phyloP scores from a whole-genome alignment of 2,113 vertebrate species.

The Paedocypris sp. region DNA sequence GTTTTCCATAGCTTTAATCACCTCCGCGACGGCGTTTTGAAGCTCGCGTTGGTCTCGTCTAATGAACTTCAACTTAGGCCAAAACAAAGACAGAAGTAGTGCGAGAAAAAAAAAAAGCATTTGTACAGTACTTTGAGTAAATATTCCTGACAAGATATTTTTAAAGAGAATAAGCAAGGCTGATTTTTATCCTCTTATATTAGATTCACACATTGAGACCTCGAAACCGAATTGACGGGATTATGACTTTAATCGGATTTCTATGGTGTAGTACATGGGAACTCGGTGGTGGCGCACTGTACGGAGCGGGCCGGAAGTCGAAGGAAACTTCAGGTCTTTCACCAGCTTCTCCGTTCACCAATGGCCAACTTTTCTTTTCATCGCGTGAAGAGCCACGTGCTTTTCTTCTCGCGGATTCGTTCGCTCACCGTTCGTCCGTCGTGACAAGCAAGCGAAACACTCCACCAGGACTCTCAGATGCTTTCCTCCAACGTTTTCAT shows the following conservation, averaged over 20 bases:
- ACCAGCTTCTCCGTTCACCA: slow-evolving; percentile 7
- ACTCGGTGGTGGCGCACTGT: slow-evolving; percentile 24
- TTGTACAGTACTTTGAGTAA: slow-evolving; percentile 37
- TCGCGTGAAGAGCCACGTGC: neutral
- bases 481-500: too few species aligned
- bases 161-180: slow-evolving; percentile 52
- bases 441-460: too few species aligned
- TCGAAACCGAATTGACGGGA: slow-evolving; percentile 55
- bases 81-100: slow-evolving; percentile 61
- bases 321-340: slow-evolving; percentile 21
- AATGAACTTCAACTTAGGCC: slow-evolving; percentile 88
- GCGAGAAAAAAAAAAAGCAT: slow-evolving; percentile 68
- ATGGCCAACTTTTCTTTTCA: neutral
- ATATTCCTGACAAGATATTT: slow-evolving; percentile 81
- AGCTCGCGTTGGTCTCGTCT: slow-evolving; percentile 65
- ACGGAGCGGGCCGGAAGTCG: neutral
- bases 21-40: slow-evolving; percentile 67
- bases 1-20: slow-evolving; percentile 82
- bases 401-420: too few species aligned
- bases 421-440: too few species aligned
- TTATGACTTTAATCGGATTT: slow-evolving; percentile 2
- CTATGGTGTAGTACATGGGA: neutral
- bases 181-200: slow-evolving; percentile 88
- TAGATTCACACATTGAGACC: slow-evolving; percentile 82
- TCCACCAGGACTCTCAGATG: too few species aligned